Evolutionary conservation across 2,113 vertebrate species (phyloP).

Genomic region (Ophiodon elongatus): DNA sequence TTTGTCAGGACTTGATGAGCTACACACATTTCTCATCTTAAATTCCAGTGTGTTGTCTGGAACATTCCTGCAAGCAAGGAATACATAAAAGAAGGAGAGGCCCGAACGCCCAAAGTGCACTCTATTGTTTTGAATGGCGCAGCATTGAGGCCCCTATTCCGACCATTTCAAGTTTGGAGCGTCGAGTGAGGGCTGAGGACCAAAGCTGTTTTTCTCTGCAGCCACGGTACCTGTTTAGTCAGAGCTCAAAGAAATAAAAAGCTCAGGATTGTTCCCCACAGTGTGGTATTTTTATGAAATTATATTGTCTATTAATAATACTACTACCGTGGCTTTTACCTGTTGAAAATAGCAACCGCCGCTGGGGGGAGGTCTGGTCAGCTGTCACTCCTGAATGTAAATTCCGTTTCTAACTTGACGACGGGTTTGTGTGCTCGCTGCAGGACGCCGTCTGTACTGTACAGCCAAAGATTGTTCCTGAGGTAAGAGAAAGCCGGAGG

Average conservation of each 20-base stretch:
- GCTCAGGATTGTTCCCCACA: background rate
- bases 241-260: background rate
- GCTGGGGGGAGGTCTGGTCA: background rate
- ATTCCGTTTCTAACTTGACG: background rate
- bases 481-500: too few species aligned
- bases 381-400: background rate
- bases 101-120: background rate
- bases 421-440: too few species aligned
- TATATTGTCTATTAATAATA: background rate
- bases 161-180: background rate
- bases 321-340: background rate
- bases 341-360: background rate
- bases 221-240: background rate
- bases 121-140: background rate
- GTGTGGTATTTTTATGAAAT: background rate
- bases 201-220: background rate
- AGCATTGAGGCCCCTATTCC: background rate
- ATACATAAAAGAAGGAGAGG: background rate
- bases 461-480: background rate
- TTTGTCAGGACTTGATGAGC: constrained; percentile 11
- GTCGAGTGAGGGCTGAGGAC: too few species aligned
- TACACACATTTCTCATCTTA: background rate
- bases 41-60: constrained; percentile 5
- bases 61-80: background rate
- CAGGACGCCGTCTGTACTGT: background rate